Evolutionary conservation across 2,113 vertebrate genomes (phyloP).

Genomic region (Meriones unguiculatus): DNA sequence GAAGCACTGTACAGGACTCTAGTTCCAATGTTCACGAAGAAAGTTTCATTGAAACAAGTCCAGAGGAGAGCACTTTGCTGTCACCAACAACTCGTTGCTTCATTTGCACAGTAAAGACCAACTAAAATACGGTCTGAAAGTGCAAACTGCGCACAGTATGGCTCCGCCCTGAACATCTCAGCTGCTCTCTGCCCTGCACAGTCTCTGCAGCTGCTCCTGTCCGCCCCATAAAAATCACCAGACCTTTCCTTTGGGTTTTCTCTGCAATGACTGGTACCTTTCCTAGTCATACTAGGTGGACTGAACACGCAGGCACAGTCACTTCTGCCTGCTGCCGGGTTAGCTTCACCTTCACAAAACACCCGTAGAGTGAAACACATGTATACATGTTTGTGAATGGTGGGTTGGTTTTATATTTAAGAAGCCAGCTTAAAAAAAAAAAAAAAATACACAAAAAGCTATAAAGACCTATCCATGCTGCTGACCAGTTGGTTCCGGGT

Average conservation of each 20-base stretch:
- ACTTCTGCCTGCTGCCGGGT: background rate
- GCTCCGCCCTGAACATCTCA: background rate
- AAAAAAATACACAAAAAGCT: background rate
- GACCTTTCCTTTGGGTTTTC: background rate
- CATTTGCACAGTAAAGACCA: background rate
- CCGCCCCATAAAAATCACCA: background rate
- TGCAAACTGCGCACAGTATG: background rate
- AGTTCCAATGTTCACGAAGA: background rate
- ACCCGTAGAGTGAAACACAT: accelerated
- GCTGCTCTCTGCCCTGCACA: background rate
- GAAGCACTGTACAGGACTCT: background rate
- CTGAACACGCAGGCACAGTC: background rate
- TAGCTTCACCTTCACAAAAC: background rate
- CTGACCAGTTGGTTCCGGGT: background rate
- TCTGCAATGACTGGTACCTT: background rate
- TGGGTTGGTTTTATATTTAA: no score
- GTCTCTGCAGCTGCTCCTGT: background rate
- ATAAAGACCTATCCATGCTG: background rate
- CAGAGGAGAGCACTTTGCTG: accelerated
- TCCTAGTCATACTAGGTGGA: background rate
- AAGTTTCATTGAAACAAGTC: background rate
- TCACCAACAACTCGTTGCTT: background rate
- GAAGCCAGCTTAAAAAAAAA: background rate
- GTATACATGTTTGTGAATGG: background rate
- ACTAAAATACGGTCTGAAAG: accelerated